These are phyloP conservation scores for Sarcophaga bullata DNA, from an alignment of 1,140 invertebrate genomes.

Conservation along the genomic window DNA sequence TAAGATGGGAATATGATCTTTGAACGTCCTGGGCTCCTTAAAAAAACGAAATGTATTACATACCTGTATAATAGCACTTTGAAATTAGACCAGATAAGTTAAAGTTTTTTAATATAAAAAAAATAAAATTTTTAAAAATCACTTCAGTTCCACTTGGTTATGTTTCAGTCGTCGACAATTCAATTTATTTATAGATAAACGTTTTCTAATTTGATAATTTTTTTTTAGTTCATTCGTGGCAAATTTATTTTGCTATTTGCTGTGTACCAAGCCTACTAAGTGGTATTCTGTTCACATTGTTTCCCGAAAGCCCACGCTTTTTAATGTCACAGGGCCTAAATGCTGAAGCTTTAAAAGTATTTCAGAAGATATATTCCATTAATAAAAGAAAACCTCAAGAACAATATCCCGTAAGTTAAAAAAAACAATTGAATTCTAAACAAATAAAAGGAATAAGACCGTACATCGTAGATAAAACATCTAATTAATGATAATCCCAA, in stretches of 20 bases:
- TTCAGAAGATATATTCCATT: slow-evolving; percentile 41
- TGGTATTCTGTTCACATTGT: slow-evolving; percentile 71
- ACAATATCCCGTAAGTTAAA: slow-evolving; percentile 73
- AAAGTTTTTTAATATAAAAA: too few relatives aligned
- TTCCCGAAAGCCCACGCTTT: slow-evolving; percentile 86
- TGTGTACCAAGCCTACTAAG: slow-evolving; percentile 75
- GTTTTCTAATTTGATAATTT: too few relatives aligned
- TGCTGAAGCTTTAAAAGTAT: slow-evolving; percentile 68
- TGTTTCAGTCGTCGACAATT: background rate
- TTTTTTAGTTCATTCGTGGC: slow-evolving; percentile 76
- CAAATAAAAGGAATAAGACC: too few relatives aligned
- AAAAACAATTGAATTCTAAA: too few relatives aligned
- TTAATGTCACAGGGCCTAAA: slow-evolving; percentile 76
- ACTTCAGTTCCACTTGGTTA: background rate
- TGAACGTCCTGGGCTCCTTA: too few relatives aligned
- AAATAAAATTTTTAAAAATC: too few relatives aligned
- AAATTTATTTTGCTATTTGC: slow-evolving; percentile 76
- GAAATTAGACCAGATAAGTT: too few relatives aligned
- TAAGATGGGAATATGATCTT: too few relatives aligned
- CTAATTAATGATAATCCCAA: background rate
- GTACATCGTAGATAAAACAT: background rate
- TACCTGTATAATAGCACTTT: too few relatives aligned
- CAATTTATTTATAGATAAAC: background rate
- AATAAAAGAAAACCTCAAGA: slow-evolving; percentile 71
- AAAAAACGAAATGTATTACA: too few relatives aligned